Base-by-base conservation (phyloP, 2,888 invertebrate species). In the Lutraria lutraria region DNA sequence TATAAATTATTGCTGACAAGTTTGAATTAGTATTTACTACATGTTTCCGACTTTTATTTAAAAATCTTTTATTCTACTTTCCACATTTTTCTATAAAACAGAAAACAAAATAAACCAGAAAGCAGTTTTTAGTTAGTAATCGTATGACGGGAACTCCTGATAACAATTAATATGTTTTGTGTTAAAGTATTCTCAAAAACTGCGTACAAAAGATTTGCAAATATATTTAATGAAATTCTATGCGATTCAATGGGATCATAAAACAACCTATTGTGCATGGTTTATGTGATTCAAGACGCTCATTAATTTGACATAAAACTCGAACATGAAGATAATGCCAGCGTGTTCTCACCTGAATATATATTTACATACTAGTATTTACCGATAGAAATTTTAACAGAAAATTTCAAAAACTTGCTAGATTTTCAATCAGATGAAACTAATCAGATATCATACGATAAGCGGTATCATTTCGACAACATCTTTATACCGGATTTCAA, bases 151-250 rank as follows among this genome's bases (percentile, higher is more conserved):
- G 25, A 68, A 25, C 25, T 0, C 12, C 25, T 25, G 25, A 68
- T 68, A 68, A 68, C 63, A 68, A 68, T 68, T 68, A 68, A 68
- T 68, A n/a, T n/a, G 25, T 68, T 25, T 68, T 31, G 13, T 34
- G 76, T 76, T 76, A 31, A 31, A 56, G 10, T 16, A 34, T 76
- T 76, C 16, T 31, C 76, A 76, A 76, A 76, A 34, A 15, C 13
- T 2, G 34, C 10, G 31, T 76, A 31, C 34, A 76, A 76, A 76
- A 76, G 76, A 16, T 34, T 19, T 16, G 29, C 19, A 31, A 25
- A 76, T 76, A 76, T 31, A 76, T 76, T 76, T 31, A 34, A 76
- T 34, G 76, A 76, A 76, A 76, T 76, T 76, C 76, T 76, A 76
- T 76, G 16, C 19, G 34, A 31, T 76, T 34, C 34, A 34, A 76